Evolutionary conservation across 2,113 vertebrate species (phyloP).

Genomic region (Falco punctatus): DNA sequence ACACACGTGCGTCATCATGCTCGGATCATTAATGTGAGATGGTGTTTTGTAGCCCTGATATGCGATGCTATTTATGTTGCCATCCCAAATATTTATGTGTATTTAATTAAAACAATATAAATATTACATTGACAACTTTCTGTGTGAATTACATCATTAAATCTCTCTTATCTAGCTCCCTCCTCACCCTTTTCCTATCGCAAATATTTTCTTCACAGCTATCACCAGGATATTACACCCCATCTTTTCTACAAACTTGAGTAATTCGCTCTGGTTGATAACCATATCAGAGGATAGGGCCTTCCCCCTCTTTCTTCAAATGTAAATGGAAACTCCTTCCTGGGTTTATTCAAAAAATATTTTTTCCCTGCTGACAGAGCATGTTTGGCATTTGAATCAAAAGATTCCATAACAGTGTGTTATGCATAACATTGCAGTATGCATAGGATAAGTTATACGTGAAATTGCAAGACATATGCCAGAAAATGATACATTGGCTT

Average conservation of each 20-base stretch:
- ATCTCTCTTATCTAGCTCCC: not conserved
- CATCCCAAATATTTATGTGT: not conserved
- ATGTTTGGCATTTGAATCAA: not conserved
- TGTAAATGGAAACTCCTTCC: not conserved
- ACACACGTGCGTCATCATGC: not conserved
- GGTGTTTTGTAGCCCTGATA: not conserved
- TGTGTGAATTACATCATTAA: not conserved
- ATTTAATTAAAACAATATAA: not conserved
- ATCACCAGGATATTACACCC: not conserved
- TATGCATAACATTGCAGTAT: not conserved
- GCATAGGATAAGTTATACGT: constrained; percentile 26
- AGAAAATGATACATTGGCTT: constrained; percentile 23
- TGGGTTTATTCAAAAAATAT: not conserved
- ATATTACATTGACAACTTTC: not conserved
- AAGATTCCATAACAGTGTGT: constrained; percentile 6
- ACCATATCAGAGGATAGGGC: not conserved
- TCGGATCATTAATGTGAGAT: not conserved
- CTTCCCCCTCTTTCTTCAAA: not conserved
- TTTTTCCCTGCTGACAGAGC: not conserved
- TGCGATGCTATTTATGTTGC: not conserved
- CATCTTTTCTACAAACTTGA: not conserved
- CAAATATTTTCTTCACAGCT: constrained; percentile 42
- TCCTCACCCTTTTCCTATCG: not conserved
- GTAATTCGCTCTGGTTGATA: not conserved
- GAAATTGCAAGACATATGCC: constrained; percentile 53